These are phyloP conservation scores for Lithophane socia DNA, from an alignment of 2,888 invertebrate genomes.

Conservation along the genomic window DNA sequence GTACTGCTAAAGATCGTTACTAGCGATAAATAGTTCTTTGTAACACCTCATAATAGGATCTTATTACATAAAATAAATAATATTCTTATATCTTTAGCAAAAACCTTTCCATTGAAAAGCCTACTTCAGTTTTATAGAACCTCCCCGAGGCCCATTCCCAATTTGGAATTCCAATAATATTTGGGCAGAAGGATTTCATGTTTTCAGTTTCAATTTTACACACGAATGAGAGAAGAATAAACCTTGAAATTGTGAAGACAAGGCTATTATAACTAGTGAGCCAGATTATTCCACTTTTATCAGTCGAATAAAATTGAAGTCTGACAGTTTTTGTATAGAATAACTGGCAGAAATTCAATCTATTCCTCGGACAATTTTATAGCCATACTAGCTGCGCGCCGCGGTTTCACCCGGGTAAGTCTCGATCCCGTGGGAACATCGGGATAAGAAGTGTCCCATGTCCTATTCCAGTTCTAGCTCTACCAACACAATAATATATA, in stretches of 20 bases:
- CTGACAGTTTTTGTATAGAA: no score
- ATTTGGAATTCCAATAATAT: constrained; percentile 8
- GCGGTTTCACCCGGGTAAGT: no score
- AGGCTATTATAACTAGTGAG: background rate
- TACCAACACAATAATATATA: no score
- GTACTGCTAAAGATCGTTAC: background rate
- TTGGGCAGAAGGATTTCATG: background rate
- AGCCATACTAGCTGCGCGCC: no score
- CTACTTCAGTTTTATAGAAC: constrained; percentile 9
- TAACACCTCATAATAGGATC: background rate
- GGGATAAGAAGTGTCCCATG: no score
- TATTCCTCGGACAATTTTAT: no score
- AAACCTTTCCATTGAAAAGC: background rate
- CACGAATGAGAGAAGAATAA: background rate
- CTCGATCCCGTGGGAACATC: no score
- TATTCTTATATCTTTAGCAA: background rate
- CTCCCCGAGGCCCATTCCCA: constrained; percentile 2
- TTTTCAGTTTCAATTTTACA: background rate
- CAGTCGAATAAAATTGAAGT: no score
- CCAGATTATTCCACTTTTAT: no score
- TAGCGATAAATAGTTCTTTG: background rate
- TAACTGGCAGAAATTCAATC: no score
- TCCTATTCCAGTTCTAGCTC: no score
- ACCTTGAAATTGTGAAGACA: background rate
- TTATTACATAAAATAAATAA: background rate